Base-by-base conservation (phyloP, 2,113 vertebrate species). In the Gymnarchus niloticus region DNA sequence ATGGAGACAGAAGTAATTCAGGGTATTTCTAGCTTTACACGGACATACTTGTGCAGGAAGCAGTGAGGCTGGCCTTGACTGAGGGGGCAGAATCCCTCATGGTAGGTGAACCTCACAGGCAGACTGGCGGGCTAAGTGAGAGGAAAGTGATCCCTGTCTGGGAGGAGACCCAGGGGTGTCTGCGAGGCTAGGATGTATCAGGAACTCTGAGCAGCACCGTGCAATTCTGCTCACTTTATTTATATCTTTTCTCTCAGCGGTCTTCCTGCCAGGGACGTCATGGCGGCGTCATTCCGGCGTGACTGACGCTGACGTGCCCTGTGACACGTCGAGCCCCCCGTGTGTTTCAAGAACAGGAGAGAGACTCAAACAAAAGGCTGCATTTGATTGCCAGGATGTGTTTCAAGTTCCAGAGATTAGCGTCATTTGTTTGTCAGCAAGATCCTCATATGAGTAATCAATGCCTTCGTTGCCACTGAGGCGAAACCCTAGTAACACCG, bases 381-480 rank as follows among this genome's bases (percentile, higher is more conserved):
- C 93, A 92, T 94, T 92, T 91, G 89, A 44, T 88, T 90, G 86
- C 90, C 92, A 91, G 90, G 90, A 92, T 91, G 88, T 88, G 21
- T 89, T 92, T 90, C 89, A 89, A 87, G 87, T 86, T 83, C 52
- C 73, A 86, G 83, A 85, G 91, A 91, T 88, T 87, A 85, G 89
- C 89, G 90, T 91, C 89, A 88, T 91, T 89, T 92, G 93, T 94
- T 93, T 93, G 92, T 92, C 94, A 93, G 93, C 91, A 94, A 92
- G 90, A 92, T 91, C 90, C 89, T 90, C 91, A 90, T 80, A 93
- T 94, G 93, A 93, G 89, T 94, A 94, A 94, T 94, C 89, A 90
- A 88, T 90, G 89, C 84, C 89, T 86, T 28, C 84, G 90, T 90
- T 91, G 88, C 90, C 88, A 92, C 88, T 88, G 84, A 90, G 88